Conservation (phyloP, 1,140 invertebrate genomes). For the Cataglyphis hispanica region DNA sequence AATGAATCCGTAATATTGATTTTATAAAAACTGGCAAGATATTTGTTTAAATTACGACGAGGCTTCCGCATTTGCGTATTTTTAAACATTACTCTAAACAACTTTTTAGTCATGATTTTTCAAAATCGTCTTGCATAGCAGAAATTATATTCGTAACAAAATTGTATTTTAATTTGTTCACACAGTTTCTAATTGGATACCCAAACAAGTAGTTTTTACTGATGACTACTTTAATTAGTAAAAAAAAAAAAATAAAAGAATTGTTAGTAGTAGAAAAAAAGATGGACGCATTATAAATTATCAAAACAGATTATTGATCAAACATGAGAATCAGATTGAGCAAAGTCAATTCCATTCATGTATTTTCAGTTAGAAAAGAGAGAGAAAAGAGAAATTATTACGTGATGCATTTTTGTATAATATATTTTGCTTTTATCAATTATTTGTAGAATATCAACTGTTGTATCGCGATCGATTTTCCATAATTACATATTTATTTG, state of each 20-base stretch:
- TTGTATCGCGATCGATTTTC: background rate
- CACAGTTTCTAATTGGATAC: constrained; percentile 53
- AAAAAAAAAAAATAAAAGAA: constrained; percentile 15
- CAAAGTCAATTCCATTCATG: background rate
- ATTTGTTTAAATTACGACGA: constrained; percentile 25
- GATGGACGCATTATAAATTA: constrained; percentile 13
- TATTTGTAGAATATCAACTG: background rate
- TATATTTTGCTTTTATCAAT: constrained; percentile 12
- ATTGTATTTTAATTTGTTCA: constrained; percentile 17
- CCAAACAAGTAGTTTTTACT: background rate
- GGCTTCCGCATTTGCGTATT: background rate
- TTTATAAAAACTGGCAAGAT: constrained; percentile 2
- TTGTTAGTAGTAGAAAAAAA: background rate
- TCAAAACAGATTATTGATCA: constrained; percentile 10
- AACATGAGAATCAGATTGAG: constrained; percentile 19
- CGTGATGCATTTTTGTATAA: background rate
- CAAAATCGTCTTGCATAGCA: constrained; percentile 27
- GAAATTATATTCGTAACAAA: constrained; percentile 30
- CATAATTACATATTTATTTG: background rate
- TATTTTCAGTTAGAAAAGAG: background rate
- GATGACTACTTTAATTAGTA: constrained; percentile 19
- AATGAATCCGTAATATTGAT: background rate
- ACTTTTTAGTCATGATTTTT: background rate
- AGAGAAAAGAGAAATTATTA: background rate
- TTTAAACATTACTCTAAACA: constrained; percentile 34